phyloP scores from a whole-genome alignment of 1,140 invertebrate species.

The Papilio polyxenes region DNA sequence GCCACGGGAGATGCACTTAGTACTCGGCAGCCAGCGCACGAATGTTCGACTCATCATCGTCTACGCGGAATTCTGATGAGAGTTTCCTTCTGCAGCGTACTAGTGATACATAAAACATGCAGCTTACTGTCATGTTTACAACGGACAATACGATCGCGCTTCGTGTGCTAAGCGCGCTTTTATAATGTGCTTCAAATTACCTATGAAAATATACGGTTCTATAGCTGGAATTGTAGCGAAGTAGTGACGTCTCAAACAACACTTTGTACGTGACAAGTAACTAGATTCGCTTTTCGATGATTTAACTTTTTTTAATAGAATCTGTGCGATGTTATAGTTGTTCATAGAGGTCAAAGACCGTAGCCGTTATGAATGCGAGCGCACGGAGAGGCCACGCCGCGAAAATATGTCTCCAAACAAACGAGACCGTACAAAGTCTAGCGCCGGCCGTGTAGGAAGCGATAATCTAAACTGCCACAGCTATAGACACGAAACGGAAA shows the following conservation, averaged over 20 bases:
- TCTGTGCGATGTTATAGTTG: conserved; percentile 63
- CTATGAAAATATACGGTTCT: conserved; percentile 61
- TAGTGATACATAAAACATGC: conserved; percentile 75
- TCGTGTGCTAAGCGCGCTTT: conserved; percentile 65
- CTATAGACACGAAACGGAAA: conserved; percentile 32
- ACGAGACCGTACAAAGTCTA: conserved; percentile 64
- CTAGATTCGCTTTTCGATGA: conserved; percentile 44
- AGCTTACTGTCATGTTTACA: conserved; percentile 74
- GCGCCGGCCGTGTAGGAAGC: conserved; percentile 55
- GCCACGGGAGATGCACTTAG: conserved; percentile 67
- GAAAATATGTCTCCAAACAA: conserved; percentile 74
- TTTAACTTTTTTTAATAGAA: conserved; percentile 43
- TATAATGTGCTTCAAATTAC: conserved; percentile 73
- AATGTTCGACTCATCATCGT: conserved; percentile 71
- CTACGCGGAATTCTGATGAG: conserved; percentile 75
- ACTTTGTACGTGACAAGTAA: conserved; percentile 50
- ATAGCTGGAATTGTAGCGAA: conserved; percentile 53
- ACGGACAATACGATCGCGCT: conserved; percentile 70
- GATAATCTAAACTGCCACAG: conserved; percentile 47
- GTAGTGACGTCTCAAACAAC: conserved; percentile 54
- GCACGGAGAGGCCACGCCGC: conserved; percentile 66
- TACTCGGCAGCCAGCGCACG: conserved; percentile 69
- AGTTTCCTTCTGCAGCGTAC: conserved; percentile 72
- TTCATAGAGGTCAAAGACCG: conserved; percentile 70
- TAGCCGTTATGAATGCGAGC: conserved; percentile 72